Percentiles rank a stretch among this genome's conserved stretches.
phyloP scores from a whole-genome alignment of 2,113 vertebrate genomes.

The Sminthopsis crassicaudata region DNA sequence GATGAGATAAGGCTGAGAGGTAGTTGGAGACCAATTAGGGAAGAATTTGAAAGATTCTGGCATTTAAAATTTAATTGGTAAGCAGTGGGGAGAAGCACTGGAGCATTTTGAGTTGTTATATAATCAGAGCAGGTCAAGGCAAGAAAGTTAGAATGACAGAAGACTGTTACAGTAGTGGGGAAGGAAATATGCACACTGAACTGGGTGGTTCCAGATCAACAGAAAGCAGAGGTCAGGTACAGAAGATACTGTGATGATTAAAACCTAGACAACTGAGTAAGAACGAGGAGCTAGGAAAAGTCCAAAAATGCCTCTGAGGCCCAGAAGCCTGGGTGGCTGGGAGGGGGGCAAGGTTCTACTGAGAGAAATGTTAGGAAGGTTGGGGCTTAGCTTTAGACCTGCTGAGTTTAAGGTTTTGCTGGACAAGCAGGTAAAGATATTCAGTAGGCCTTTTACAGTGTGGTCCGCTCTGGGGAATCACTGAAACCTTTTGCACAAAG shows the following conservation, averaged over 20 bases:
- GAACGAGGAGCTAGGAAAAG: background rate
- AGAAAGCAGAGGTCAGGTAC: background rate
- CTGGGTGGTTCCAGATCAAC: background rate
- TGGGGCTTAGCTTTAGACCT: background rate
- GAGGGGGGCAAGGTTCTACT: background rate
- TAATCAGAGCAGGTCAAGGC: background rate
- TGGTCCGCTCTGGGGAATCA: background rate
- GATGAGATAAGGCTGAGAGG: background rate
- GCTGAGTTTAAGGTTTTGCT: background rate
- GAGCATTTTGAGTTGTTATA: background rate
- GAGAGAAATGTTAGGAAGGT: background rate
- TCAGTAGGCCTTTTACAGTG: background rate
- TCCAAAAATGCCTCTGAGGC: background rate
- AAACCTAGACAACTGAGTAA: background rate
- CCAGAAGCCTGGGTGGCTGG: background rate
- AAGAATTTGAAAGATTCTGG: background rate
- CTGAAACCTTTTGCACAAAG: background rate
- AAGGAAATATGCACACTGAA: background rate
- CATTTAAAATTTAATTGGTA: background rate
- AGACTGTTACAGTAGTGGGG: background rate
- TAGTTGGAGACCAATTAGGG: background rate
- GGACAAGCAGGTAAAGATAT: background rate
- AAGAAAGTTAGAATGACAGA: background rate
- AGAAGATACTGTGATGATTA: background rate
- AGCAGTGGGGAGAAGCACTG: background rate